Conservation (phyloP, 2,113 vertebrate species). For the Delphinus delphis region DNA sequence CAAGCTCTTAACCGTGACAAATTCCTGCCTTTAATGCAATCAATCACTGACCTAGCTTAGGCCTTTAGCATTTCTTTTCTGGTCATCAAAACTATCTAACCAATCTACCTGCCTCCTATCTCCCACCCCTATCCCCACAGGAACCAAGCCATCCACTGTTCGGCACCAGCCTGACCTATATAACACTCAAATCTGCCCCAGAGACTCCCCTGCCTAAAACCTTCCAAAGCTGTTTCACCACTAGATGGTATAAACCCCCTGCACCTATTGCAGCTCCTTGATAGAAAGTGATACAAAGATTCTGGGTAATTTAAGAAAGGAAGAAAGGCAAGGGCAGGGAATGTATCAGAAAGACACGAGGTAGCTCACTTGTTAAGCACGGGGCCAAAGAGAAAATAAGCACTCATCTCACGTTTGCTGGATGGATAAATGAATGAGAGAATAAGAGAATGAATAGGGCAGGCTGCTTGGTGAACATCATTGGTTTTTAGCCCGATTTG, state of each 20-base stretch:
- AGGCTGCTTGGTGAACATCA: not conserved
- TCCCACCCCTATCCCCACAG: fast-evolving
- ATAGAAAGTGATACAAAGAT: not conserved
- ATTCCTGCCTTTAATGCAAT: not conserved
- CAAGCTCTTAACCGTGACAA: not conserved
- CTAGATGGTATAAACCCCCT: not conserved
- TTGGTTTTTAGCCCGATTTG: not conserved
- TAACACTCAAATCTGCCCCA: not conserved
- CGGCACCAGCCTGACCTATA: not conserved
- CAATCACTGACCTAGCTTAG: not conserved
- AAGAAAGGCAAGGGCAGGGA: not conserved
- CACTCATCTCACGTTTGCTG: not conserved
- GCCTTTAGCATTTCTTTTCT: not conserved
- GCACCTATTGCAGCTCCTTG: not conserved
- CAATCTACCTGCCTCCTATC: not conserved
- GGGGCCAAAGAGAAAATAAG: not conserved
- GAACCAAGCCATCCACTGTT: not conserved
- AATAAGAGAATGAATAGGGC: not conserved
- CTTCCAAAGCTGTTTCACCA: not conserved
- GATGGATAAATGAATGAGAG: not conserved
- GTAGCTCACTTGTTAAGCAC: not conserved
- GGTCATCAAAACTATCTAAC: not conserved
- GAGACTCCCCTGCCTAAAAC: not conserved
- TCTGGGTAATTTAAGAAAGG: not conserved
- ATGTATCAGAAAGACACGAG: not conserved